These are phyloP conservation scores for Nebria ingens DNA, from an alignment of 1,140 invertebrate genomes.

Conservation along the genomic window DNA sequence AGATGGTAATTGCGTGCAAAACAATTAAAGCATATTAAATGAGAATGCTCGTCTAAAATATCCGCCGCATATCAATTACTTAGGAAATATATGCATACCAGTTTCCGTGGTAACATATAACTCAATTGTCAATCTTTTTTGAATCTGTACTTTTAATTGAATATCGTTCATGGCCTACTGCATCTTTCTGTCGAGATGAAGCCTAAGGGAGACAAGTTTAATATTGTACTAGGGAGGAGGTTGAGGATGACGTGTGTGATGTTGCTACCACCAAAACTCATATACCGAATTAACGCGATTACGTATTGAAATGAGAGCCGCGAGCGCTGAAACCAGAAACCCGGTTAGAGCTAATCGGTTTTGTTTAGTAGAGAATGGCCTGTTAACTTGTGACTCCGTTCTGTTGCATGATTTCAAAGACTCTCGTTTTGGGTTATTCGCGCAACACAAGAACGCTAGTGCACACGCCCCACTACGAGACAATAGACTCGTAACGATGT, in stretches of 20 bases:
- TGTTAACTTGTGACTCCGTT: background rate
- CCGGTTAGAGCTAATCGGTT: conserved; percentile 28
- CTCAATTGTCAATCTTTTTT: background rate
- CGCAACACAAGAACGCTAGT: too few species aligned
- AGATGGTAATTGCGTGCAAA: too few species aligned
- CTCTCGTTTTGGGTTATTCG: too few species aligned
- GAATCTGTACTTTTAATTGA: conserved; percentile 3
- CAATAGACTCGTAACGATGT: too few species aligned
- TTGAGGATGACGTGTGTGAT: background rate
- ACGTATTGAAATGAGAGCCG: conserved; percentile 28
- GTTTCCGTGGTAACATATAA: background rate
- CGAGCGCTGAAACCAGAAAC: conserved; percentile 23
- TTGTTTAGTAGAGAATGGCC: conserved; percentile 21
- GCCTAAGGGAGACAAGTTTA: background rate
- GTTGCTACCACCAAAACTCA: conserved; percentile 25
- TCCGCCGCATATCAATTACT: too few species aligned
- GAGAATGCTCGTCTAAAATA: too few species aligned
- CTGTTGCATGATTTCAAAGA: too few species aligned
- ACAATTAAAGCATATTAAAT: too few species aligned
- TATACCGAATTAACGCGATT: conserved; percentile 25
- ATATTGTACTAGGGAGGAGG: background rate
- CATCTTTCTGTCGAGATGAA: background rate
- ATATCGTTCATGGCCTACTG: background rate
- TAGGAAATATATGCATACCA: too few species aligned
- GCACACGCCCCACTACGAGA: too few species aligned